Evolutionary conservation across 2,113 vertebrate species (phyloP), one percentile per base, ranked within the genome.

Genomic region (Cyphomyrus discorhynchus): DNA sequence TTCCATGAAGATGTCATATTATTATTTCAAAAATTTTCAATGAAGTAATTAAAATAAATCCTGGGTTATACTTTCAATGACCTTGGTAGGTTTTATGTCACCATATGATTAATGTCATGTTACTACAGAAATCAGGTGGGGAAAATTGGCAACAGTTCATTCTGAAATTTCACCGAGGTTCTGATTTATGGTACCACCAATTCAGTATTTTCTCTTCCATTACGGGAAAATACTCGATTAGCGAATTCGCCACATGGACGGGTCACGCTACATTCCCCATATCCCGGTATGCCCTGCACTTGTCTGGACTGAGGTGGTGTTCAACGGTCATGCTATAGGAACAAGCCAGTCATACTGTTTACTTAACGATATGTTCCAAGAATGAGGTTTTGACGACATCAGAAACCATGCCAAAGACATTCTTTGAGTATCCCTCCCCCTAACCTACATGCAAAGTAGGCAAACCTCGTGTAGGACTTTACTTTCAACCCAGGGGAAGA

Each of bases 1-100:
- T 89, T 95, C 93, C 94, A 94, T 92, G 94, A 89, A 93, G 91
- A 91, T 90, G 94, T 94, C 93, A 89, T 93, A 95, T 94, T 95
- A 94, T 92, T 94, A 92, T 92, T 92, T 84, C 1, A 50, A 88
- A 92, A 95, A 94, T 93, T 94, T 93, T 94, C 93, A 94, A 92
- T 92, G 91, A 90, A 94, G 92, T 90, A 95, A 96, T 95, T 95
- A 93, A 95, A 96, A 95, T 95, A 95, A 95, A 95, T 95, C 94
- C 95, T 89, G 91, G 89, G 91, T 24, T 95, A 95, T 94, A 95
- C 94, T 95, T 93, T 91, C 93, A 93, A 94, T 95, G 94, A 95
- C 94, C 95, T 92, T 89, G 15, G 46, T 91, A 91, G 90, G 92
- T 93, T 95, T 95, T 94, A 90, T 89, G 91, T 90, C 92, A 93